Base-by-base conservation (phyloP, 2,888 invertebrate species). In the Drosophila neutralis region DNA sequence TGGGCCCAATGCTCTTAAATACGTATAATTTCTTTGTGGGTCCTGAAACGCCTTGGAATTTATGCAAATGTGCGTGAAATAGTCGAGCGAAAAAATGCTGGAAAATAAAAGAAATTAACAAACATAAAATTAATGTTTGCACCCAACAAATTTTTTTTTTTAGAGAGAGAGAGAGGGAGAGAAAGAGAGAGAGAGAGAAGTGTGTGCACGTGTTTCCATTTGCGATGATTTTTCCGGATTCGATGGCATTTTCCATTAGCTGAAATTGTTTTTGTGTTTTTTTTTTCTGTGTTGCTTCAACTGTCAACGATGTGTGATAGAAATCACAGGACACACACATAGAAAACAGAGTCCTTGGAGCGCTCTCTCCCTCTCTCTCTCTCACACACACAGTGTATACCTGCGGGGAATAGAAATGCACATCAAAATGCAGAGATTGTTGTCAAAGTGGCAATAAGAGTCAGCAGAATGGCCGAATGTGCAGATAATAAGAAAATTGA, bases 121-220 rank as follows among this genome's bases (percentile, higher is more conserved):
- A 84, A 90, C 90, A 90, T 90, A 90, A 90, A 90, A 90, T 89
- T 90, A 90, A 90, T 89, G 90, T 90, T 90, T 88, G 88, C 90
- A 90, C 90, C 89, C 90, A 89, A 90, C 89, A 89, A 77, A n/a
- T n/a, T 13, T 29, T 21, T 38, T 82, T 73, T 73, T 77, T 54
- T 31, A 38, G 48, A 53, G 54, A 49, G 73, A 56, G 27, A 27
- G 27, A 2, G 8, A 7, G n/a, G 13, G 6, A 3, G 45, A 8
- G 7, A 8, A 1, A 7, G 13, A 13, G 2, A 38, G 40, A 45
- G 54, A 40, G 69, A 36, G 52, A 13, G 38, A 33, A 33, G 38
- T 38, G 64, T 35, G 63, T 86, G 83, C 88, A 88, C 86, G 86
- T 87, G 86, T 82, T 87, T 78, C 70, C 86, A 83, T 83, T 82